Evolutionary conservation across 2,888 invertebrate genomes (phyloP).

Genomic region (Eupithecia pulchellata): DNA sequence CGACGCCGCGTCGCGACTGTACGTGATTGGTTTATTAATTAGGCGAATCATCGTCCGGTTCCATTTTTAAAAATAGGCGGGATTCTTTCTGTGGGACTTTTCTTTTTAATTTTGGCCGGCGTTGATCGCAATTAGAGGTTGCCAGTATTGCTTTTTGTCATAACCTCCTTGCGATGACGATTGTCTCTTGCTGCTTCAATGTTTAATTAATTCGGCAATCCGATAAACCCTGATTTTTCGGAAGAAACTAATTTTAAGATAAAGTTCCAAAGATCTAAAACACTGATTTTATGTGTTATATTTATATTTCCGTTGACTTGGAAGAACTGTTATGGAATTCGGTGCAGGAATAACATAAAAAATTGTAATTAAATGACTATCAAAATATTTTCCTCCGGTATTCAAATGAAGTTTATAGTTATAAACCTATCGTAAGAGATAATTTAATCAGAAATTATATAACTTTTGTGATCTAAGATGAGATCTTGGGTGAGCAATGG

Average conservation of each 20-base stretch:
- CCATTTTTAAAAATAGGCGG: constrained; percentile 85
- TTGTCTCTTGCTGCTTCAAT: constrained; percentile 61
- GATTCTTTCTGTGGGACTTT: constrained; percentile 82
- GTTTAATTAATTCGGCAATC: constrained; percentile 66
- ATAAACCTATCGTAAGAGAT: not conserved
- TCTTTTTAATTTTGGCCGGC: constrained; percentile 83
- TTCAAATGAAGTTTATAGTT: not conserved
- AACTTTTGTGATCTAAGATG: not conserved
- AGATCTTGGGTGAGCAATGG: not conserved
- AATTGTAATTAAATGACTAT: not conserved
- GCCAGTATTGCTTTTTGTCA: constrained; percentile 75
- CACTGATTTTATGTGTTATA: no score
- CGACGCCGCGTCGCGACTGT: constrained; percentile 84
- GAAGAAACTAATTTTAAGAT: not conserved
- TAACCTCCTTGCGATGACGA: constrained; percentile 69
- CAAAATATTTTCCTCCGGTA: not conserved
- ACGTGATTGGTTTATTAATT: constrained; percentile 86
- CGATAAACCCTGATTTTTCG: not conserved
- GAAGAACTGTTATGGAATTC: not conserved
- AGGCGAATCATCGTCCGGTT: constrained; percentile 82
- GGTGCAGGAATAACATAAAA: not conserved
- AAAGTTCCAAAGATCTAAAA: not conserved
- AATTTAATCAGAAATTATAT: not conserved
- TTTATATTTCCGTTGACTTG: not conserved
- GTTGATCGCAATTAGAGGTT: constrained; percentile 83